These are phyloP conservation scores for Drosophila bifasciata DNA, from an alignment of 1,140 invertebrate species.

Conservation along the genomic window DNA sequence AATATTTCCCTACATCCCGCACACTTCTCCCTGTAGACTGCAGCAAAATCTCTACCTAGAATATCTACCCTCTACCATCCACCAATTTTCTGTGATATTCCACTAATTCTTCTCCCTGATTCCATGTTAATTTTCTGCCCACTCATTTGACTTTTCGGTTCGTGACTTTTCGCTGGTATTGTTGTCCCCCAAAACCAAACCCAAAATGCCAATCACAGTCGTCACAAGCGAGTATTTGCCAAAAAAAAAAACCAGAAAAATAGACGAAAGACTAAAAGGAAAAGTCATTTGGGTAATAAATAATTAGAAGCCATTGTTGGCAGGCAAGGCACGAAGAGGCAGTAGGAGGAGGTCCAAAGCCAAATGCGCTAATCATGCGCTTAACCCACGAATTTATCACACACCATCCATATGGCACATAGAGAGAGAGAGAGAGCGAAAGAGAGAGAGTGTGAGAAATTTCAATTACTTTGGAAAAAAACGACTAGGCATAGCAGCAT, in stretches of 20 bases:
- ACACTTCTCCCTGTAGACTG: no score
- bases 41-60: no score
- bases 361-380: conserved; percentile 53
- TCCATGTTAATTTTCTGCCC: not conserved
- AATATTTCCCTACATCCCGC: no score
- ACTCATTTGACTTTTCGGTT: not conserved
- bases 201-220: conserved; percentile 34
- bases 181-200: conserved; percentile 4
- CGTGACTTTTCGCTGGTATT: conserved; percentile 14
- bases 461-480: conserved; percentile 34
- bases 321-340: conserved; percentile 20
- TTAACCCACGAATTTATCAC: conserved; percentile 53
- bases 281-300: conserved; percentile 46
- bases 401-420: not conserved
- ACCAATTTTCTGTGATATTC: no score
- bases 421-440: no score
- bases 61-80: no score
- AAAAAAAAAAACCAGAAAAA: not conserved
- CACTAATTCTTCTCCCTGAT: no score
- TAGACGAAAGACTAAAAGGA: not conserved
- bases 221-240: conserved; percentile 1
- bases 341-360: not conserved
- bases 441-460: not conserved
- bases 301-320: conserved; percentile 38
- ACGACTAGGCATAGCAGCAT: no score